Base-by-base conservation (phyloP, 2,113 vertebrate species). In the Pongo pygmaeus region DNA sequence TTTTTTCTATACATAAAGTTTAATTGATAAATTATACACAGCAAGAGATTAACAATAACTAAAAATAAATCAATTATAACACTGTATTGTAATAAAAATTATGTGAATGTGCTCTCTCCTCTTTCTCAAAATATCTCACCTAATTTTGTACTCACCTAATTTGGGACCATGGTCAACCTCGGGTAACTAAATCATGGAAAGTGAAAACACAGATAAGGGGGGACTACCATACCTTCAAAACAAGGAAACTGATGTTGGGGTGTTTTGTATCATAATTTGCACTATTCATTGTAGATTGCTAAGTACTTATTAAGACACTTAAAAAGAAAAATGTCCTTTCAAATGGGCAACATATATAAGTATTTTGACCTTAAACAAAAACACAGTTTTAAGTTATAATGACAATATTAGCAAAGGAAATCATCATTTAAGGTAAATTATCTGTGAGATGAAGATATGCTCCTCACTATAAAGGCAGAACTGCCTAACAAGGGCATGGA, bases 291-390 rank as follows among this genome's bases (percentile, higher is more conserved):
- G 4, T 74, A 75, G 77, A 67, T 17, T 83, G 59, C 59, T 93
- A 92, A 84, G 9, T 46, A 40, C 10, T 96, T 86, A 48, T 20
- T 93, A 89, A 96, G 81, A 94, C 22, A 94, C 18, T 61, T 93
- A 30, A 4, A 50, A 83, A 93, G 16, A 70, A 93, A 87, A 77
- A 43, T 64, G 57, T 25, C 25, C 52, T 57, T 90, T 91, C 61
- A 96, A 96, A 75, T 89, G 35, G 20, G 27, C 30, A 55, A 43
- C 0, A 20, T 50, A 61, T 27, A n/a, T n/a, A 93, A 72, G 46
- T 91, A n/a, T 91, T 75, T 75, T 92, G 55, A 27, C 17, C 38
- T 84, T 84, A 89, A 38, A 78, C 52, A 57, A 14, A 38, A 59
- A 50, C 20, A 38, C 0, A 84, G 10, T 46, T 3, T 38, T 93